These are phyloP conservation scores for Syngnathus rostellatus DNA, from an alignment of 2,797 vertebrate genomes.

Conservation along the genomic window DNA sequence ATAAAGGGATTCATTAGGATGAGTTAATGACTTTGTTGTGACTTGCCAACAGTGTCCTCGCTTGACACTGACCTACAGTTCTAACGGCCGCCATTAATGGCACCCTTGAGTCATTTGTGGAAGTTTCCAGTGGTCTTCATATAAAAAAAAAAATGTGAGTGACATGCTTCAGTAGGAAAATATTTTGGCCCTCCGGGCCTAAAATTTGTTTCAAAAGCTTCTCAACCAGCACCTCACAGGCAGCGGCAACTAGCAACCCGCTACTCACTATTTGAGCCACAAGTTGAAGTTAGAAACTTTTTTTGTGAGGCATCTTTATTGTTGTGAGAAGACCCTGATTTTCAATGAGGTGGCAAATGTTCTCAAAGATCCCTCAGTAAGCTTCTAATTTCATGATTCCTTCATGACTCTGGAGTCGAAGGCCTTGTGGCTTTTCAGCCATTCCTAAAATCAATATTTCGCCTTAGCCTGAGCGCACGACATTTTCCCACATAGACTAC, in stretches of 20 bases:
- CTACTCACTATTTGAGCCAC: no score
- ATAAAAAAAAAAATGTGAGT: not conserved
- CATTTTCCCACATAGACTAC: not conserved
- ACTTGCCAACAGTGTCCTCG: constrained; percentile 32
- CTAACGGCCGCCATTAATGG: not conserved
- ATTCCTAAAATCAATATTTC: not conserved
- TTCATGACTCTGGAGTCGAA: not conserved
- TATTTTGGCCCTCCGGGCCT: no score
- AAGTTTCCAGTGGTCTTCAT: not conserved
- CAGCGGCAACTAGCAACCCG: no score
- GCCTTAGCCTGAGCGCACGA: not conserved
- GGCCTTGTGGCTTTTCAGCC: not conserved
- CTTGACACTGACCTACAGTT: constrained; percentile 30
- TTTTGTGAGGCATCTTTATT: not conserved
- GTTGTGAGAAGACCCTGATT: not conserved
- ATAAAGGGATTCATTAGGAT: constrained; percentile 46
- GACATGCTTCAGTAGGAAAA: not conserved
- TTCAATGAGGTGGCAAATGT: not conserved
- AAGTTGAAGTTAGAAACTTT: no score
- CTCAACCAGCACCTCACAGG: no score
- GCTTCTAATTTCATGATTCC: not conserved
- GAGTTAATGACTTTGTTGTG: constrained; percentile 44
- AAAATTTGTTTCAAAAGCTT: no score
- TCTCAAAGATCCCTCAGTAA: not conserved
- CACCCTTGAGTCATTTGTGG: not conserved